phyloP scores from a whole-genome alignment of 2,888 invertebrate genomes.

The Fabriciana adippe region DNA sequence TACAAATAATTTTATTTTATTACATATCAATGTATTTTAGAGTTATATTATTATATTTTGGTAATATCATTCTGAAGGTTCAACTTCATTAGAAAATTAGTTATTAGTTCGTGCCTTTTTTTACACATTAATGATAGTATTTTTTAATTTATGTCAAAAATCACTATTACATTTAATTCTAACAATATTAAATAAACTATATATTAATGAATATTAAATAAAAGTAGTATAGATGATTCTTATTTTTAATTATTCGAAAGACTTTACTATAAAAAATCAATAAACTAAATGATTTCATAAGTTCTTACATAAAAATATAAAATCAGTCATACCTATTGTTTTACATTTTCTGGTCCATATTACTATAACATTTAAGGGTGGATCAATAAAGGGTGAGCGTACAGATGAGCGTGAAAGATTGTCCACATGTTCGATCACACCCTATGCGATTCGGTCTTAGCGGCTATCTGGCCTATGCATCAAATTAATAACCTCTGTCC shows the following conservation, averaged over 20 bases:
- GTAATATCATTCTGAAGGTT: not conserved
- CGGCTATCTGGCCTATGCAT: conserved; percentile 67
- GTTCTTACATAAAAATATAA: not conserved
- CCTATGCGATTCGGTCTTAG: conserved; percentile 56
- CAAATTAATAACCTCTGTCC: conserved; percentile 71
- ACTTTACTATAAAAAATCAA: no score
- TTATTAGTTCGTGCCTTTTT: no score
- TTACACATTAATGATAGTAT: no score
- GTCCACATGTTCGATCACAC: conserved; percentile 77
- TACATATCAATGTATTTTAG: not conserved
- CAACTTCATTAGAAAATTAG: not conserved
- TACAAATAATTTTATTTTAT: not conserved
- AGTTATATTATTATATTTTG: not conserved
- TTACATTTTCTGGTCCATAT: conserved; percentile 48
- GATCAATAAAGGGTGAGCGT: conserved; percentile 76
- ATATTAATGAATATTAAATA: no score
- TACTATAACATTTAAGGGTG: conserved; percentile 55
- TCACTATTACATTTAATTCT: no score
- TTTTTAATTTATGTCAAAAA: no score
- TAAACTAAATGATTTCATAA: not conserved
- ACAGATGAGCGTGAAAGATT: conserved; percentile 83
- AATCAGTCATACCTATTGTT: not conserved
- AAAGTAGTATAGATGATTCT: no score
- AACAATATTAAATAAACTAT: no score
- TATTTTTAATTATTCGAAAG: no score